Conservation (phyloP, 64 coral and sea anemone genomes). For the Astreopora myriophthalma region DNA sequence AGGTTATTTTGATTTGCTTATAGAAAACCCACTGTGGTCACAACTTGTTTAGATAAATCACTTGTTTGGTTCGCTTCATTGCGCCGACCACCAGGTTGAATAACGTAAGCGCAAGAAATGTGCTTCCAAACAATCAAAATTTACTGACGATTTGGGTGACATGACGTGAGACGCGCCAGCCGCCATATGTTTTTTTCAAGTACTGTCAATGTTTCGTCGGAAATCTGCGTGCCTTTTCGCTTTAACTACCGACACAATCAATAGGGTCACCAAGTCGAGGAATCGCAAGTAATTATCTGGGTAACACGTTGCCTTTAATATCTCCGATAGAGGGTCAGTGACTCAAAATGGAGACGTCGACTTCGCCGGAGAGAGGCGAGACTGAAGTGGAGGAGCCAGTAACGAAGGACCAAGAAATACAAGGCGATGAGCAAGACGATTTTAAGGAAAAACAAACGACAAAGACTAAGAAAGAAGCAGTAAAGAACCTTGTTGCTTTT, state of each 20-base stretch:
- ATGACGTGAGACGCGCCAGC: neutral
- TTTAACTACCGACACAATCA: neutral
- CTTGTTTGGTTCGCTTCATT: slow-evolving; percentile 5
- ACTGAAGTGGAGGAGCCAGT: neutral
- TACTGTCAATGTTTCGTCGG: neutral
- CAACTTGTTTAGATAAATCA: neutral
- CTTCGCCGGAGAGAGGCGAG: neutral
- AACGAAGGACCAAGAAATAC: neutral
- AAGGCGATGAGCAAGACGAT: neutral
- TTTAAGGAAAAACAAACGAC: neutral
- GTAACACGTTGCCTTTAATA: neutral
- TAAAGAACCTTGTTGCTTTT: slow-evolving; percentile 73
- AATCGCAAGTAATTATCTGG: neutral
- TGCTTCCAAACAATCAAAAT: slow-evolving; percentile 29
- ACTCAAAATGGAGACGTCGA: neutral
- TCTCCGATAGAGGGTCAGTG: neutral
- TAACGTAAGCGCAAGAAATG: slow-evolving; percentile 40
- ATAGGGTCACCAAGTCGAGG: neutral
- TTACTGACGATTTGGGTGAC: neutral
- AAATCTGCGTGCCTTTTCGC: neutral
- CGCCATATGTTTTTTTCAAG: neutral
- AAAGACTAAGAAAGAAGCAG: slow-evolving; percentile 51
- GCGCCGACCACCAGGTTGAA: slow-evolving; percentile 40
- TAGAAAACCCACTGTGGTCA: neutral
- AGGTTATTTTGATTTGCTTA: neutral